phyloP scores from a whole-genome alignment of 2,113 vertebrate genomes.

The Mirza zaza region DNA sequence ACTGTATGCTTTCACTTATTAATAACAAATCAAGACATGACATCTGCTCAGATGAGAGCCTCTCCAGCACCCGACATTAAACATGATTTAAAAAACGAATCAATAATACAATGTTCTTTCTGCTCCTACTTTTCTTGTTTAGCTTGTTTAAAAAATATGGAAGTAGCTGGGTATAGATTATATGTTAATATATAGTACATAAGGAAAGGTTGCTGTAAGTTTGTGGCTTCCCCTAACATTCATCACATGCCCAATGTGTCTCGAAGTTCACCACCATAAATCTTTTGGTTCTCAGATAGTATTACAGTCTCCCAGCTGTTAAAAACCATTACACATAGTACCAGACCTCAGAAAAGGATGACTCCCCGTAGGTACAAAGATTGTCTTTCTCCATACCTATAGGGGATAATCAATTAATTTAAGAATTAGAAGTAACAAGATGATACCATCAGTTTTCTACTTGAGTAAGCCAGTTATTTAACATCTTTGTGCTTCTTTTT shows the following conservation, averaged over 20 bases:
- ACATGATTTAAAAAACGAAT: not conserved
- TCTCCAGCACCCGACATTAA: not conserved
- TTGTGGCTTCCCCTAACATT: not conserved
- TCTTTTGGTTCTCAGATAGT: not conserved
- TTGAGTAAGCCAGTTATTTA: not conserved
- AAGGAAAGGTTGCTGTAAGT: not conserved
- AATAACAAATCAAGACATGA: constrained; percentile 15
- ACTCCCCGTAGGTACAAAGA: not conserved
- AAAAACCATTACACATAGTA: not conserved
- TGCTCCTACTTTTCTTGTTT: not conserved
- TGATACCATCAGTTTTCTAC: not conserved
- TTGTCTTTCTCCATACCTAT: not conserved
- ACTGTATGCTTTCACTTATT: not conserved
- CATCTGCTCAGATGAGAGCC: not conserved
- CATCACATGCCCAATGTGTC: not conserved
- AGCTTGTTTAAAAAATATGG: not conserved
- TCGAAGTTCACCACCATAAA: constrained; percentile 15
- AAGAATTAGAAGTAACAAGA: constrained; percentile 25
- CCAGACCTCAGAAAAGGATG: not conserved
- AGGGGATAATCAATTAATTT: constrained; percentile 32
- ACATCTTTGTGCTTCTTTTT: not conserved
- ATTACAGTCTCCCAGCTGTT: constrained; percentile 49
- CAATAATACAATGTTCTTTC: not conserved
- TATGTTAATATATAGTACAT: not conserved
- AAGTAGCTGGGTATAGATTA: not conserved